Evolutionary conservation across 1,140 invertebrate species (phyloP), one percentile per base, ranked within the genome.

Genomic region (Babylonia areolata): DNA sequence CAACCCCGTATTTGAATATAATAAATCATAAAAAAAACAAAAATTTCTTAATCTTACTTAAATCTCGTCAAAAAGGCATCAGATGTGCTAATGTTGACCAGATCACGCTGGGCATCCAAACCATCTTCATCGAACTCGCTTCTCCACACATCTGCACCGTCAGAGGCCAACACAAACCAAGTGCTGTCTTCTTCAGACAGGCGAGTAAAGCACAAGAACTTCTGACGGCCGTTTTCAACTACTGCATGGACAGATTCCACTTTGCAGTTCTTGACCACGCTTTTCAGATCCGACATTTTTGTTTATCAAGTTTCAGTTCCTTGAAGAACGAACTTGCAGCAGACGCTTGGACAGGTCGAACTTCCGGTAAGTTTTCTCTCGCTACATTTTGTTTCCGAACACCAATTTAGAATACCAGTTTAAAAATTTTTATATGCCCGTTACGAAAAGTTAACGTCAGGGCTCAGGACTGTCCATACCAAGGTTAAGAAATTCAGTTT

Each of bases 101-200:
- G 77, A 73, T 93, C 92, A 86, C 85, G 88, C 17, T 90, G 86
- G 15, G 91, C 88, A 28, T 93, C 91, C 31, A 92, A 51, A 37
- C 91, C 91, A 15, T 91, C 89, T 37, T 89, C 87, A 75, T 92
- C 92, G 20, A 91, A 77, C 73, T 91, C 90, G 2, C 87, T 64
- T 81, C 86, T 87, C 92, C 92, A 93, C 11, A 93, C 84, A 39
- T 92, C 88, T 3, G 90, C 75, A 3, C 92, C 92, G 88, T 93
- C 90, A 3, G 89, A 91, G 3, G 89, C 91, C 83, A 88, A 87
- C 1, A 93, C 37, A 33, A 89, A 83, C 90, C 89, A 92, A 23
- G 80, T 39, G n/a, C 69, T 54, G n/a, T 88, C 81, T 58, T 81
- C 42, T 37, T 85, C 73, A 17, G 46, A 73, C 23, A 90, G 78